Evolutionary conservation across 2,888 invertebrate genomes (phyloP).

Genomic region (Parascotia fuliginaria): DNA sequence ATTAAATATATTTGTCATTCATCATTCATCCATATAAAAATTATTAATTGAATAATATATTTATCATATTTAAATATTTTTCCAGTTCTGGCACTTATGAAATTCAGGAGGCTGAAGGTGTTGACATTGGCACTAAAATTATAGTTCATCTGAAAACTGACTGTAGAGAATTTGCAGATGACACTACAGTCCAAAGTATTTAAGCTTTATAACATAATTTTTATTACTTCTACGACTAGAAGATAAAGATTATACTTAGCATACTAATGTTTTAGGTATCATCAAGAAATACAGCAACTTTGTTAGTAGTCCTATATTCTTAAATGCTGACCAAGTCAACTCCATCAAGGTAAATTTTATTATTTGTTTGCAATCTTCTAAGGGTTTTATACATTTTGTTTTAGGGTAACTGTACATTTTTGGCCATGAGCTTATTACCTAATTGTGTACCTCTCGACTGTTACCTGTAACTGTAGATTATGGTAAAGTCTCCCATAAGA

Average conservation of each 20-base stretch:
- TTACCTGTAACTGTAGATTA: no score
- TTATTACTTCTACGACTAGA: neutral
- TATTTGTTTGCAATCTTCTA: neutral
- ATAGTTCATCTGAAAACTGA: constrained; percentile 95
- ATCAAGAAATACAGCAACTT: constrained; percentile 99
- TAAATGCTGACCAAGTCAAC: constrained; percentile 96
- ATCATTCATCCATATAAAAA: no score
- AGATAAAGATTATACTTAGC: no score
- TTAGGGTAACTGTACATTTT: no score
- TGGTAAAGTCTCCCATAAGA: no score
- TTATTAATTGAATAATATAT: no score
- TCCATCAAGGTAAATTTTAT: constrained; percentile 89
- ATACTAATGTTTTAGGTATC: constrained; percentile 87
- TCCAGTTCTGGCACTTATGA: constrained; percentile 94
- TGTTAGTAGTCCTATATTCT: constrained; percentile 95
- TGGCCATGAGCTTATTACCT: no score
- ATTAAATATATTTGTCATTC: no score
- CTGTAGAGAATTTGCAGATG: constrained; percentile 95
- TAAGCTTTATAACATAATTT: no score
- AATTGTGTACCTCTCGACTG: no score
- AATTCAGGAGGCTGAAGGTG: constrained; percentile 93
- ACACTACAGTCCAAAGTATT: constrained; percentile 91
- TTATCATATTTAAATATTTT: constrained; percentile 25
- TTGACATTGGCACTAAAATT: constrained; percentile 96
- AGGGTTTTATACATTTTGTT: no score